These are phyloP conservation scores for Cottoperca gobio DNA, from an alignment of 2,797 vertebrate species.

Conservation along the genomic window DNA sequence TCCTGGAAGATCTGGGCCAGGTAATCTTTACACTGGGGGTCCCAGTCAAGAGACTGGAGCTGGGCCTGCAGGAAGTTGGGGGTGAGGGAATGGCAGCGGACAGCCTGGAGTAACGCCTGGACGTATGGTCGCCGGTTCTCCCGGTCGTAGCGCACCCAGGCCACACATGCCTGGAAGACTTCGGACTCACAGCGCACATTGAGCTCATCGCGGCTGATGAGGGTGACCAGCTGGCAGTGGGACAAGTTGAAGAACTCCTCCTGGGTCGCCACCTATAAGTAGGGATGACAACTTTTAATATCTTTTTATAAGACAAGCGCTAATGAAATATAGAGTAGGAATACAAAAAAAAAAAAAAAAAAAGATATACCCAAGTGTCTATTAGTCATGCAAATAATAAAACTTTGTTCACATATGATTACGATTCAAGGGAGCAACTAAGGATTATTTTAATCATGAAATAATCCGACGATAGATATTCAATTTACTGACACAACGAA, in stretches of 20 bases:
- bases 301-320: neutral
- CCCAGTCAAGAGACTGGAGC: constrained; percentile 91
- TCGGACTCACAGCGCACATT: constrained; percentile 97
- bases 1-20: constrained; percentile 94
- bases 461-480: neutral
- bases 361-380: neutral
- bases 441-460: neutral
- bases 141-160: constrained; percentile 94
- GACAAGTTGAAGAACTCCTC: constrained; percentile 96
- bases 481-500: neutral
- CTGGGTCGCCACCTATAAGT: constrained; percentile 90
- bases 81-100: constrained; percentile 95
- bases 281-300: neutral
- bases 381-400: neutral
- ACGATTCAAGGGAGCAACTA: neutral
- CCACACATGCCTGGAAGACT: constrained; percentile 95
- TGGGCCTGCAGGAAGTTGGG: constrained; percentile 95
- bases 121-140: constrained; percentile 90
- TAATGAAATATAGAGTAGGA: neutral
- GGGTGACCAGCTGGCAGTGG: constrained; percentile 94
- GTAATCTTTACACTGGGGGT: constrained; percentile 94
- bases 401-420: neutral
- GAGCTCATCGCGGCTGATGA: constrained; percentile 95
- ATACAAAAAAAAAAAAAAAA: neutral
- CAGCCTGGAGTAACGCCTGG: constrained; percentile 92